Evolutionary conservation across 2,797 vertebrate species (phyloP).

Genomic region (Nyctalus aviator): DNA sequence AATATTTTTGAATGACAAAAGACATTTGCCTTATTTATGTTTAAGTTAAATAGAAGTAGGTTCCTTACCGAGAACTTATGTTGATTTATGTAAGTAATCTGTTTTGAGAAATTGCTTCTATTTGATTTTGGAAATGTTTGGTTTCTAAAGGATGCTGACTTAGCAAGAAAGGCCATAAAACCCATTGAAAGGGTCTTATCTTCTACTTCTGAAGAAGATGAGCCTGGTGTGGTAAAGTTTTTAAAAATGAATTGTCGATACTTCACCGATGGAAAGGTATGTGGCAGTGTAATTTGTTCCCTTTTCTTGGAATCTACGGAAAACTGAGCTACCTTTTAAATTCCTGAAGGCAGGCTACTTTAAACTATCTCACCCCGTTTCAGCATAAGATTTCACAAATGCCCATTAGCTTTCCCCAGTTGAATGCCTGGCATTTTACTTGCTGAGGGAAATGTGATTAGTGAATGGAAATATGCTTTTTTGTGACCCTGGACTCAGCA

Average conservation of each 20-base stretch:
- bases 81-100: background rate
- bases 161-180: constrained; percentile 90
- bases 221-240: constrained; percentile 95
- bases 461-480: background rate
- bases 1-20: constrained; percentile 11
- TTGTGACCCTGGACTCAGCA: background rate
- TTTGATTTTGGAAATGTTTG: constrained; percentile 64
- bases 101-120: constrained; percentile 5
- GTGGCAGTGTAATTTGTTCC: constrained; percentile 25
- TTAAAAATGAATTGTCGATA: constrained; percentile 99
- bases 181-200: constrained; percentile 92
- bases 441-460: background rate
- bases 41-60: background rate
- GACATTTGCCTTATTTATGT: background rate
- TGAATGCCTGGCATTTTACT: background rate
- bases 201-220: constrained; percentile 97
- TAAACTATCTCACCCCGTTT: background rate
- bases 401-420: background rate
- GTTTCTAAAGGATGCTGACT: constrained; percentile 90
- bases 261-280: constrained; percentile 99
- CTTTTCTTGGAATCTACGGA: background rate
- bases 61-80: background rate
- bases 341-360: background rate
- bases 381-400: background rate
- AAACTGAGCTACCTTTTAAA: background rate